Evolutionary conservation across 2,888 invertebrate species (phyloP).

Genomic region (Glaucopsyche alexis): DNA sequence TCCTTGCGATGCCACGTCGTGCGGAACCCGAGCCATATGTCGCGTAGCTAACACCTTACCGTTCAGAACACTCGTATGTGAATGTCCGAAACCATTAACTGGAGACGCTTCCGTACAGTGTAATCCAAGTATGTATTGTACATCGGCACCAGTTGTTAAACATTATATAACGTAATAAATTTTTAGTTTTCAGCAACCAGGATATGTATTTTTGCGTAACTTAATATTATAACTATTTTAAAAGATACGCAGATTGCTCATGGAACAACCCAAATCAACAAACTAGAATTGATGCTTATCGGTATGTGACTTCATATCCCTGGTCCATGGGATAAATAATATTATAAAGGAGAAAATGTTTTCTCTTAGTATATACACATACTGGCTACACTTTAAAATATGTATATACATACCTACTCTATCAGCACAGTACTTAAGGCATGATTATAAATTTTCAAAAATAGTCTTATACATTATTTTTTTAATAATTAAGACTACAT

Average conservation of each 20-base stretch:
- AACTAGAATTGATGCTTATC: not conserved
- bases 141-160: not conserved
- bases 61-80: slow-evolving; percentile 92
- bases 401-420: slow-evolving; percentile 7
- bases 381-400: not conserved
- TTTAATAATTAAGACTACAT: too few relatives aligned
- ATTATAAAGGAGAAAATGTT: not conserved
- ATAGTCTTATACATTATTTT: too few relatives aligned
- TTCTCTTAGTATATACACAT: slow-evolving; percentile 8
- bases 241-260: not conserved
- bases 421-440: slow-evolving; percentile 8
- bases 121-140: slow-evolving; percentile 82
- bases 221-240: not conserved
- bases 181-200: slow-evolving; percentile 10
- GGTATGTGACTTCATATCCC: slow-evolving; percentile 3
- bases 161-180: not conserved
- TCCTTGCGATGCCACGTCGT: slow-evolving; percentile 89
- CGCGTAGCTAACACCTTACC: slow-evolving; percentile 92
- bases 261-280: not conserved
- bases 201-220: not conserved
- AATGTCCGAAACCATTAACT: slow-evolving; percentile 89
- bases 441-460: not conserved
- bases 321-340: not conserved
- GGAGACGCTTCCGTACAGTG: slow-evolving; percentile 94
- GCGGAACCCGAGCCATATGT: slow-evolving; percentile 89